Percentiles rank a stretch among this genome's conserved stretches.
phyloP scores from a whole-genome alignment of 2,113 vertebrate genomes.

The Bos indicus region DNA sequence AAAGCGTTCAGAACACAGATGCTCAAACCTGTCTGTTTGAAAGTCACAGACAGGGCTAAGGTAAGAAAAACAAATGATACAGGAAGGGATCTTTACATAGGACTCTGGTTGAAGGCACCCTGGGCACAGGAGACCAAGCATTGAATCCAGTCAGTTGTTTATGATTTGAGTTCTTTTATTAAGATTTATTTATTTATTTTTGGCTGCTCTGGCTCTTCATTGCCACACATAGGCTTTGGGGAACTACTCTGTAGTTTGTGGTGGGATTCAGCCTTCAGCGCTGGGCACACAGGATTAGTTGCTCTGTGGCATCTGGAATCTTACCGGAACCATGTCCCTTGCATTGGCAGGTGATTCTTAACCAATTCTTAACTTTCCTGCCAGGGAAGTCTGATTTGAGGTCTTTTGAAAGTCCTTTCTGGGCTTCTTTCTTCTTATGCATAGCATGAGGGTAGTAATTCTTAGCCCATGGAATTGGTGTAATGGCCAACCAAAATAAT shows the following conservation, averaged over 20 bases:
- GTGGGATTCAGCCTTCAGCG: not conserved
- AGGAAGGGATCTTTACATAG: not conserved
- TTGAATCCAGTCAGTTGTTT: not conserved
- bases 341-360: not conserved
- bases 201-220: not conserved
- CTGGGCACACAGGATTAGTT: not conserved
- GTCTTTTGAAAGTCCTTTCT: not conserved
- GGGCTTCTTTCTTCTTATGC: not conserved
- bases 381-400: not conserved
- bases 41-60: not conserved
- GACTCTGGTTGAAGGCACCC: not conserved
- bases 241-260: not conserved
- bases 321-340: not conserved
- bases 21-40: not conserved
- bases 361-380: not conserved
- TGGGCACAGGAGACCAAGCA: not conserved
- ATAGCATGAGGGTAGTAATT: not conserved
- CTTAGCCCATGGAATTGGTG: not conserved
- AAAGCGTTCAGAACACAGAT: not conserved
- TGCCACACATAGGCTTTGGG: not conserved
- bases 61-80: not conserved
- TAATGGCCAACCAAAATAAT: not conserved
- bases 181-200: accelerated
- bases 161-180: not conserved
- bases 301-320: not conserved